Conservation (phyloP, 2,888 invertebrate species). For the Siphonodentalium dalli region DNA sequence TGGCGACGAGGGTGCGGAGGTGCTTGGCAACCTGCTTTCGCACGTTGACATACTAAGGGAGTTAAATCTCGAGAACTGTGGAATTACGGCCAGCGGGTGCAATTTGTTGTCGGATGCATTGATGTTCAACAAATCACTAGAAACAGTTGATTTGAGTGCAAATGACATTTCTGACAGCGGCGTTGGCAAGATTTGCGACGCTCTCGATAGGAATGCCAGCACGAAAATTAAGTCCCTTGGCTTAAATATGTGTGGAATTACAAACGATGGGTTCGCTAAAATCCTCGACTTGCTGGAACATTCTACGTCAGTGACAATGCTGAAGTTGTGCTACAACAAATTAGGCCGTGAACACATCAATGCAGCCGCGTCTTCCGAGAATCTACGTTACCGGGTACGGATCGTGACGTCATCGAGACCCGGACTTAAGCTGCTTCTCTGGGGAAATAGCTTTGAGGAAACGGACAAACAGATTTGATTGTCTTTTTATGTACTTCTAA, state of each 20-base stretch:
- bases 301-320: conserved; percentile 48
- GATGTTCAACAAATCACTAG: conserved; percentile 46
- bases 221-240: conserved; percentile 48
- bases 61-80: conserved; percentile 59
- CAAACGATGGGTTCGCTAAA: conserved; percentile 57
- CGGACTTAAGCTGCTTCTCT: conserved; percentile 57
- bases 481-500: no score
- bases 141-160: conserved; percentile 54
- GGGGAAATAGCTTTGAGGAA: conserved; percentile 61
- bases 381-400: conserved; percentile 53
- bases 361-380: conserved; percentile 48
- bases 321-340: conserved; percentile 61
- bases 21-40: conserved; percentile 50
- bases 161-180: conserved; percentile 57
- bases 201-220: conserved; percentile 50
- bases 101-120: conserved; percentile 50
- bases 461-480: no score
- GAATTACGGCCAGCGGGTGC: conserved; percentile 50
- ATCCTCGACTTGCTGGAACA: conserved; percentile 54
- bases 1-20: conserved; percentile 49
- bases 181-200: conserved; percentile 46
- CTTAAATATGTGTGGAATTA: conserved; percentile 62
- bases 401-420: conserved; percentile 58
- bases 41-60: conserved; percentile 50
- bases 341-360: conserved; percentile 49